Base-by-base conservation (phyloP, 2,888 invertebrate genomes). In the Prosopocoilus inquinatus region DNA sequence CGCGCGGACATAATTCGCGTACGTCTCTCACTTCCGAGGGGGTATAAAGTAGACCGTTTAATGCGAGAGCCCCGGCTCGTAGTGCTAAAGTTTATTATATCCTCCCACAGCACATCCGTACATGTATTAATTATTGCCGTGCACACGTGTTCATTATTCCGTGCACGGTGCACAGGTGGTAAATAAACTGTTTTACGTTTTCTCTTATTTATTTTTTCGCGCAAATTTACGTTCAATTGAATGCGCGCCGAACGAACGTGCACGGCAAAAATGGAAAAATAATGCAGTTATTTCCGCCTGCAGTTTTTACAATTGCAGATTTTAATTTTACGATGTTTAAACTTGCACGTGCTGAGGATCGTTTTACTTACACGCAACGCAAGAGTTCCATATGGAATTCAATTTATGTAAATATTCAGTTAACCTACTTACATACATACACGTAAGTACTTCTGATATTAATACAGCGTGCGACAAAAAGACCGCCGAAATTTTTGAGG, bases 111-210 rank as follows among this genome's bases (percentile, higher is more conserved):
- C 46, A 46, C 49, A 61, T 63, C 65, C 65, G 65, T 64, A 63
- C 59, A 61, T 61, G 66, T 64, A 66, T 68, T 68, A 68, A 68
- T 67, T 66, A 68, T 67, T 62, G 58, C 57, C 49, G 49, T 49
- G 48, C 59, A 62, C 64, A 62, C 64, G 64, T 64, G 65, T 62
- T 59, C 65, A 57, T 63, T 64, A 64, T 61, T 61, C 63, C 60
- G 46, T 60, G 60, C 52, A 58, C 15, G 15, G 59, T 41, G 61
- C 53, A 56, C 62, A 57, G 62, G 62, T 64, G 65, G 63, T 58
- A 63, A 61, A 62, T 61, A 60, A 63, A 58, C 60, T 49, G 51
- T 60, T 52, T 50, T 53, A 13, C 33, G 36, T 28, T 8, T 38
- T 32, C n/a, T 15, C 35, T 38, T 46, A 52, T 50, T 41, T 52